These are phyloP conservation scores for Astatotilapia flaviijosephi DNA, from an alignment of 2,113 vertebrate genomes.

Conservation along the genomic window DNA sequence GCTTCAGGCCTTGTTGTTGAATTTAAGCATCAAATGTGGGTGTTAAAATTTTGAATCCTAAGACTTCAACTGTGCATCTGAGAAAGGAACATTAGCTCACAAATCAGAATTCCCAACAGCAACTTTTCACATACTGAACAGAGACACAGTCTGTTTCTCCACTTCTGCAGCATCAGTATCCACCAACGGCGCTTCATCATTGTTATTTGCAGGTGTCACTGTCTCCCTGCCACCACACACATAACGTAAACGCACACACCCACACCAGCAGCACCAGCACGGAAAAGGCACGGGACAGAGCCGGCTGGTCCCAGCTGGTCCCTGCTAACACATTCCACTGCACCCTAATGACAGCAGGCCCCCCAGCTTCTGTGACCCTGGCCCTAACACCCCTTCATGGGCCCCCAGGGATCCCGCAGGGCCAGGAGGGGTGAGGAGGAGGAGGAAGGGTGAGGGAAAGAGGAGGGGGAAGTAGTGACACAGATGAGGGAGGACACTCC, in stretches of 20 bases:
- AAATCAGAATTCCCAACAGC: not conserved
- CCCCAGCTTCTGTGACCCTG: constrained; percentile 66
- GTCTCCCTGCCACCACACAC: not conserved
- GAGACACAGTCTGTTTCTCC: not conserved
- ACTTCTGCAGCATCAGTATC: not conserved
- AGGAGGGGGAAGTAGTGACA: constrained; percentile 64
- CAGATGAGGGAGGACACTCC: constrained; percentile 81
- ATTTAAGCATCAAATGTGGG: not conserved
- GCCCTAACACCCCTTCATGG: constrained; percentile 75
- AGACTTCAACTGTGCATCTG: not conserved
- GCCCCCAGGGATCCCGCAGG: constrained; percentile 67
- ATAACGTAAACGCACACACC: not conserved
- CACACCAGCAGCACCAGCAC: constrained; percentile 53
- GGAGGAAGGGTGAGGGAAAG: constrained; percentile 26
- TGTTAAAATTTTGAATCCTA: not conserved
- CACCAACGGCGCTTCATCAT: not conserved
- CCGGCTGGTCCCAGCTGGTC: constrained; percentile 76
- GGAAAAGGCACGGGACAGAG: constrained; percentile 40
- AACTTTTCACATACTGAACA: not conserved
- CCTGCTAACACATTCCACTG: constrained; percentile 79
- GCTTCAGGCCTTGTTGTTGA: not conserved
- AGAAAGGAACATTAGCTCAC: not conserved
- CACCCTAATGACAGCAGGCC: constrained; percentile 78
- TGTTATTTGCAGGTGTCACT: constrained; percentile 29
- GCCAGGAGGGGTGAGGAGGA: constrained; percentile 58